Base-by-base conservation (phyloP, 2,797 vertebrate species). In the Clarias laeviceps region DNA sequence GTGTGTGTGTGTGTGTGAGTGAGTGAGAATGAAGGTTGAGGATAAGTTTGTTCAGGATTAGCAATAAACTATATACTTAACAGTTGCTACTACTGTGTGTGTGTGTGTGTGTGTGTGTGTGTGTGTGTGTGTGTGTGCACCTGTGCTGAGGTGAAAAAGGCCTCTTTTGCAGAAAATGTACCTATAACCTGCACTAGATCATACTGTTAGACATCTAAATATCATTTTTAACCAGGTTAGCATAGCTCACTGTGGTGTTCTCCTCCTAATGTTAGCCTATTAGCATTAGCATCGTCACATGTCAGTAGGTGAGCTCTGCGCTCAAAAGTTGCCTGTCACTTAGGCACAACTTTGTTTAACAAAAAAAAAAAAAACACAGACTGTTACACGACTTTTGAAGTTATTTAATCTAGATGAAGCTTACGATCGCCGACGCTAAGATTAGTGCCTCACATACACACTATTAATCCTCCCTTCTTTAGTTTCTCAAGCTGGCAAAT, bases 61-160 rank as follows among this genome's bases (percentile, higher is more conserved):
- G 94, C 94, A 96, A 95, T 96, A 96, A 95, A 90, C 87, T 87
- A 90, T 93, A 85, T 90, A 90, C 74, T 86, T 91, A 90, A 92
- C 88, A 91, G 91, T 92, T 91, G 84, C 90, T 89, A 72, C 68
- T 88, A 86, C 88, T 90, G 20, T 74, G 72, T 74, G 20, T 73
- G 40, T 73, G 70, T 73, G 40, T n/a, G 70, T 45, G 37, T 45
- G 37, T 73, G 24, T 76, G 40, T 74, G 66, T 69, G 66, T 74
- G 70, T 74, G 70, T 76, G 65, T 37, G 72, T 74, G 68, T 74
- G 50, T 20, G 79, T 56, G 37, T n/a, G 17, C 66, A 37, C 5
- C 45, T 45, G 32, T 68, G 80, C 83, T 77, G 64, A 84, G 68
- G 85, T 88, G 73, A 87, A 87, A 85, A 87, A 84, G 84, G 88